Percentiles rank a stretch among this genome's conserved stretches.
Conservation (phyloP, 1,140 invertebrate genomes). For the Mamestra configurata region DNA sequence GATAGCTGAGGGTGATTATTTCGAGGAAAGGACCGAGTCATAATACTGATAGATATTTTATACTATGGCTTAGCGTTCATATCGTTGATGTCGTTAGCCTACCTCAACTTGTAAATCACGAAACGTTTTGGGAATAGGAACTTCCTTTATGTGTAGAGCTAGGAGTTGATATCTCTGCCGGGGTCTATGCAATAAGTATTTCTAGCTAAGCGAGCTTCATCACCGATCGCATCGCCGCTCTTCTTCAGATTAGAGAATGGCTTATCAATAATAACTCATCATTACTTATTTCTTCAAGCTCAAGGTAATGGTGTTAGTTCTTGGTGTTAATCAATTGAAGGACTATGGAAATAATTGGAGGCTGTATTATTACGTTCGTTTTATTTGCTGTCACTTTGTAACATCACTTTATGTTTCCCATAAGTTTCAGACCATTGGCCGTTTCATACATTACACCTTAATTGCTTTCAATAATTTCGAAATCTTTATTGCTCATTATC, state of each 20-base stretch:
- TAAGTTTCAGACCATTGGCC: not conserved
- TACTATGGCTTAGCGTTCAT: no score
- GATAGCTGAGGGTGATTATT: no score
- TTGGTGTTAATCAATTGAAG: not conserved
- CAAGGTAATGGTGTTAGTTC: not conserved
- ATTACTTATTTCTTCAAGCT: not conserved
- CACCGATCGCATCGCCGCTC: no score
- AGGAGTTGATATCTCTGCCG: no score
- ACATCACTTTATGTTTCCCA: constrained; percentile 10
- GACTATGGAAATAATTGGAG: constrained; percentile 16
- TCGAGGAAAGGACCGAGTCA: no score
- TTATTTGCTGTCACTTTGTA: constrained; percentile 18
- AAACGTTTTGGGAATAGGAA: no score
- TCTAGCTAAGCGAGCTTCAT: no score
- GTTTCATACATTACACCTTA: not conserved
- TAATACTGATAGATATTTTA: no score
- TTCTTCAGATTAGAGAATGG: no score
- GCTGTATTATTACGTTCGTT: not conserved
- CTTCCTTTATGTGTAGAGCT: no score
- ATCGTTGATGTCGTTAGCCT: not conserved
- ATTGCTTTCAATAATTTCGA: not conserved
- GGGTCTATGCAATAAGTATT: no score
- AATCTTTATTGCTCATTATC: not conserved
- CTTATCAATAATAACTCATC: not conserved
- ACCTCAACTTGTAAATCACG: no score